A percentile compares a stretch with the other conserved stretches of the same genome.
Evolutionary conservation across 1,140 invertebrate genomes (phyloP).

Genomic region (roundworm (Caenorhabditis elegans)): WBcel235 BX284602.5:63501-64000

Average conservation of each 20-base stretch:
- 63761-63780: slow-evolving; percentile 22
- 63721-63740: slow-evolving; percentile 42
- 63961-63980: slow-evolving; percentile 29
- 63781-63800: slow-evolving; percentile 46
- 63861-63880: slow-evolving; percentile 44
- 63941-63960: slow-evolving; percentile 49
- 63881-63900: slow-evolving; percentile 45
- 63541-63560: slow-evolving; percentile 41
- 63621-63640: slow-evolving; percentile 39
- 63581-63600: not conserved
- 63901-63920: slow-evolving; percentile 48
- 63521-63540: slow-evolving; percentile 31
- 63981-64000: slow-evolving; percentile 44
- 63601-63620: too few species aligned
- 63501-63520: slow-evolving; percentile 34
- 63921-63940: slow-evolving; percentile 47
- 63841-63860: slow-evolving; percentile 51
- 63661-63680: slow-evolving; percentile 46
- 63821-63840: slow-evolving; percentile 46
- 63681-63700: slow-evolving; percentile 37
- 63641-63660: slow-evolving; percentile 45
- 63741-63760: slow-evolving; percentile 46
- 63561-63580: slow-evolving; percentile 39
- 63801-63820: slow-evolving; percentile 44
- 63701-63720: slow-evolving; percentile 44